These are phyloP conservation scores for Ophiothrix spiculata DNA, from an alignment of 35 echinoderm and acorn worm genomes.

Conservation along the genomic window DNA sequence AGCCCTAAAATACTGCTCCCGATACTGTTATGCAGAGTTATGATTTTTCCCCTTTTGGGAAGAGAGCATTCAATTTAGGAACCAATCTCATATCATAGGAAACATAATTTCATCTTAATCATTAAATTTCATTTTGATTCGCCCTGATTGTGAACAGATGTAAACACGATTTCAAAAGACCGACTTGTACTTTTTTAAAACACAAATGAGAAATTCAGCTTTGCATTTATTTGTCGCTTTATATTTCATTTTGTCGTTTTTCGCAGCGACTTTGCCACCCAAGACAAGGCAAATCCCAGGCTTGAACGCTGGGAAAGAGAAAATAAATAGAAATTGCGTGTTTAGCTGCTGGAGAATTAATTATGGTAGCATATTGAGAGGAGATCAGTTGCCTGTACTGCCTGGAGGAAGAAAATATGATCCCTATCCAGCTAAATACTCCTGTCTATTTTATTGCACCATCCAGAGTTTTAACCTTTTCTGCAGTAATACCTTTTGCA, in stretches of 20 bases:
- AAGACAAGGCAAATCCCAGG: slow-evolving; percentile 6
- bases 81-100: not conserved
- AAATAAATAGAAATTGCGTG: slow-evolving; percentile 12
- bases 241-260: too few relatives aligned
- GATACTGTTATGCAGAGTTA: too few relatives aligned
- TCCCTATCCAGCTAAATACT: not conserved
- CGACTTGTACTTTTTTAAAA: not conserved
- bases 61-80: too few relatives aligned
- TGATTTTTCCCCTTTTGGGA: too few relatives aligned
- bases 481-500: not conserved
- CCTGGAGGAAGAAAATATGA: slow-evolving; percentile 8
- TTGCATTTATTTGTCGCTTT: not conserved
- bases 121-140: not conserved
- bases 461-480: not conserved
- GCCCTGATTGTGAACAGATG: not conserved
- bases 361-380: slow-evolving; percentile 9
- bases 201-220: not conserved
- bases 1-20: too few relatives aligned
- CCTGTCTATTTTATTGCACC: not conserved
- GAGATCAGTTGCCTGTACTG: slow-evolving; percentile 5
- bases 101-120: not conserved
- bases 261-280: not conserved
- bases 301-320: not conserved
- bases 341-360: slow-evolving; percentile 1
- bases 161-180: not conserved